phyloP scores from a whole-genome alignment of 37 sponge, comb jelly and placozoan genomes.

The Spongia lamella region DNA sequence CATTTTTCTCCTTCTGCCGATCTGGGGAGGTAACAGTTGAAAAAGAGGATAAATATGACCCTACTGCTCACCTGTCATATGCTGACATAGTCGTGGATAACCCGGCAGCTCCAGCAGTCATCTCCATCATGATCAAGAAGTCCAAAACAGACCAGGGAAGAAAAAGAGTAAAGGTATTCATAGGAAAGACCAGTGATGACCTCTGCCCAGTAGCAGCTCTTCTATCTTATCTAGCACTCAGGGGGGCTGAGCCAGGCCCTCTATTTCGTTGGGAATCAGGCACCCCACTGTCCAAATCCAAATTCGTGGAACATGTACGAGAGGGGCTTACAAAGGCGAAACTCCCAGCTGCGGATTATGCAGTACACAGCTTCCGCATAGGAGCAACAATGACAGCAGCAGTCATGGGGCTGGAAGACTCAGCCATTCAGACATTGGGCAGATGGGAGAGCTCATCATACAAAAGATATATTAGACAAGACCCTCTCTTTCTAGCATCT shows the following conservation, averaged over 20 bases:
- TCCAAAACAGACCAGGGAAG: slow-evolving; percentile 16
- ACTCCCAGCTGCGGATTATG: background rate
- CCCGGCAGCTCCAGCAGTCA: background rate
- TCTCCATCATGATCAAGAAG: background rate
- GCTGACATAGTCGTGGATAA: slow-evolving; percentile 12
- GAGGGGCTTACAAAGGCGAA: background rate
- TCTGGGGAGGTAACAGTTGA: slow-evolving; percentile 25
- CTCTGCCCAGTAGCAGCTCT: slow-evolving; percentile 5
- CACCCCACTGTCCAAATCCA: slow-evolving; percentile 1
- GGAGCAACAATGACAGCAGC: slow-evolving; percentile 27
- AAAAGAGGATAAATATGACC: background rate
- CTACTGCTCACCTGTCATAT: background rate
- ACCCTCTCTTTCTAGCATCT: no score
- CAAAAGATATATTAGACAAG: slow-evolving; percentile 10
- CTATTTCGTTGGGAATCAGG: slow-evolving; percentile 4
- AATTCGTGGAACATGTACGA: background rate
- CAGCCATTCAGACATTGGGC: slow-evolving; percentile 10
- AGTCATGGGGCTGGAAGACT: slow-evolving; percentile 13
- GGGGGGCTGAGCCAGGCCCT: background rate
- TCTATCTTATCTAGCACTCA: background rate
- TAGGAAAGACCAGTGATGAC: slow-evolving; percentile 1
- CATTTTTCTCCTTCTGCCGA: slow-evolving; percentile 45
- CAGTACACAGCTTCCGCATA: slow-evolving; percentile 31
- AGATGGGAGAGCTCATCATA: slow-evolving; percentile 18
- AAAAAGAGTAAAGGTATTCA: slow-evolving; percentile 1